Base-by-base conservation (phyloP, 2,797 vertebrate species). In the Sebastes taczanowskii region DNA sequence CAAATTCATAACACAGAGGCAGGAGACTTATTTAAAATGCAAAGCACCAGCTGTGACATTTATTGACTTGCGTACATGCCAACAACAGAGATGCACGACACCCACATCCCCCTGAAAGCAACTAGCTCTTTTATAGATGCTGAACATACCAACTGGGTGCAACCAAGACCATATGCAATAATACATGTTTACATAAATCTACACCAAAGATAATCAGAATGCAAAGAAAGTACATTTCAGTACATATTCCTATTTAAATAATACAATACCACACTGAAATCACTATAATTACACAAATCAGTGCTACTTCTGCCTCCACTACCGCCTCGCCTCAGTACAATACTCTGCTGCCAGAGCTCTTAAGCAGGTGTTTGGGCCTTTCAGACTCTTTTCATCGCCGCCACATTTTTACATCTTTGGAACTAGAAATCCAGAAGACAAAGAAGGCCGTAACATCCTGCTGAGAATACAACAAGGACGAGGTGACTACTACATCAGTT, bases 31-130 rank as follows among this genome's bases (percentile, higher is more conserved):
- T 11, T 62, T 62, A 18, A 56, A 23, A 78, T 70, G 32, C 58
- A 69, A 68, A 76, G 13, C 29, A 29, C 42, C 42, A 38, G 65
- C 56, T 77, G 65, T 61, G 30, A 69, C 42, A 69, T 70, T 55
- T 61, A 53, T 53, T 35, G 11, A 52, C 38, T 30, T 55, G 11
- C 6, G 1, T 49, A 23, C 62, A 66, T 35, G 29, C 14, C 23
- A 58, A 25, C 18, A 29, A 74, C 49, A 56, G 16, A 38, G 71
- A 25, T 52, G 42, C n/a, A 52, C 4, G 8, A 27, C 14, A 27
- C 34, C 34, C 23, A 25, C 35, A 2, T 1, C 27, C 20, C 65
- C 11, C 25, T 66, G 27, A 53, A 68, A 68, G 46, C 18, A 53
- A 68, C 11, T 52, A 5, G 27, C 65, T 68, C 29, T 14, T 22